Percentiles rank a stretch among this genome's conserved stretches.
Conservation (phyloP, 2,113 vertebrate genomes). For the Talpa occidentalis region DNA sequence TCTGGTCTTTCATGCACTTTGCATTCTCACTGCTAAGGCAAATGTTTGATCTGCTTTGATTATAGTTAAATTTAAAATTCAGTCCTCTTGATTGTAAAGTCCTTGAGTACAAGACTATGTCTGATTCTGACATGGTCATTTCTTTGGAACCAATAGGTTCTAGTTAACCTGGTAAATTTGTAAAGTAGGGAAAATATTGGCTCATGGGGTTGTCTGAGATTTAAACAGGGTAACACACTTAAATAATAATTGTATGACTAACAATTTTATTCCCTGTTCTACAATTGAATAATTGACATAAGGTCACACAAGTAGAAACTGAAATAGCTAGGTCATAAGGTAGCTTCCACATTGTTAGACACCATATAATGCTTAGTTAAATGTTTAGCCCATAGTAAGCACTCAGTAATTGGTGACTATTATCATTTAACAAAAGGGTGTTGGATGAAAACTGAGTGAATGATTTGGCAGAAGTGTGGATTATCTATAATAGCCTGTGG, state of each 20-base stretch:
- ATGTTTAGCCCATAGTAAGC: background rate
- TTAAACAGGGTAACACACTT: background rate
- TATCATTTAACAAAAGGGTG: conserved; percentile 42
- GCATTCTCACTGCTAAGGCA: background rate
- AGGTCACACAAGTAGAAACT: background rate
- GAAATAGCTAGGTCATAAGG: background rate
- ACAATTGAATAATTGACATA: background rate
- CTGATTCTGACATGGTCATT: background rate
- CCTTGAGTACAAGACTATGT: background rate
- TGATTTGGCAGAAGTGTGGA: conserved; percentile 52
- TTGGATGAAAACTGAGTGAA: conserved; percentile 53
- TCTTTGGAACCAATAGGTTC: background rate
- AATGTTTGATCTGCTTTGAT: conserved; percentile 29
- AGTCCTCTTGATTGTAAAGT: background rate
- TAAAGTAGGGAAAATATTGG: conserved; percentile 12
- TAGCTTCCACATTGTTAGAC: background rate
- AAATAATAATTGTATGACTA: background rate
- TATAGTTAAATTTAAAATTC: conserved; percentile 39
- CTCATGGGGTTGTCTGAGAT: background rate
- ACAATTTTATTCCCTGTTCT: conserved; percentile 17
- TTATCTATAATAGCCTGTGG: conserved; percentile 38
- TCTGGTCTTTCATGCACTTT: background rate
- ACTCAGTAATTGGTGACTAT: conserved; percentile 25
- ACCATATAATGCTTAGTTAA: background rate
- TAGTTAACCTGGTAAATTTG: background rate